Evolutionary conservation across 2,797 vertebrate genomes (phyloP).

Genomic region (Iguana delicatissima): DNA sequence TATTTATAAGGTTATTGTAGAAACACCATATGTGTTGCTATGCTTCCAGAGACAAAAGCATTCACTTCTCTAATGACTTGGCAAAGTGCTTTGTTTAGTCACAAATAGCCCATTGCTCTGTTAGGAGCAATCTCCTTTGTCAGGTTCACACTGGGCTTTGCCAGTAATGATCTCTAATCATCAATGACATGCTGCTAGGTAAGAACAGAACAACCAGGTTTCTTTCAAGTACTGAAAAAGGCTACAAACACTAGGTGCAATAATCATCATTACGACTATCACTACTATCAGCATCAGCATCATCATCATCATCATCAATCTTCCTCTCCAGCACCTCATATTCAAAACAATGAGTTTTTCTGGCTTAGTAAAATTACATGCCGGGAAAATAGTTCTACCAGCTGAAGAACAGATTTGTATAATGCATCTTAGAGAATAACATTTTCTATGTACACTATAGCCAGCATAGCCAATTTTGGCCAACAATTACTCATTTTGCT

Average conservation of each 20-base stretch:
- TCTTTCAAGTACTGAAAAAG: background rate
- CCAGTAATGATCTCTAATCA: too few relatives aligned
- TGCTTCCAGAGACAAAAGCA: background rate
- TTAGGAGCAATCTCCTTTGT: background rate
- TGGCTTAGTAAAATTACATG: background rate
- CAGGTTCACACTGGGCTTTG: too few relatives aligned
- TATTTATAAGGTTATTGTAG: background rate
- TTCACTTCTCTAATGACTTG: background rate
- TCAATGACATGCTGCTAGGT: too few relatives aligned
- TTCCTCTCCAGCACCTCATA: background rate
- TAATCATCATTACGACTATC: background rate
- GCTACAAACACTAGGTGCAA: background rate
- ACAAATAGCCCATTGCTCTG: background rate
- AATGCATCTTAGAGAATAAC: background rate
- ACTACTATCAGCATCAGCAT: background rate
- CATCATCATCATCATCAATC: background rate
- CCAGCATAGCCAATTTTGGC: background rate
- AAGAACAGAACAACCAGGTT: background rate
- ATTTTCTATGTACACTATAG: background rate
- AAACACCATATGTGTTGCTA: background rate
- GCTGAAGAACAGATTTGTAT: background rate
- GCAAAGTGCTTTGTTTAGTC: background rate
- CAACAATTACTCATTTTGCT: background rate
- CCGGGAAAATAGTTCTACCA: background rate
- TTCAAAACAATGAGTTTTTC: background rate